Conservation (phyloP, 2,113 vertebrate genomes). For the Percopsis transmontana region DNA sequence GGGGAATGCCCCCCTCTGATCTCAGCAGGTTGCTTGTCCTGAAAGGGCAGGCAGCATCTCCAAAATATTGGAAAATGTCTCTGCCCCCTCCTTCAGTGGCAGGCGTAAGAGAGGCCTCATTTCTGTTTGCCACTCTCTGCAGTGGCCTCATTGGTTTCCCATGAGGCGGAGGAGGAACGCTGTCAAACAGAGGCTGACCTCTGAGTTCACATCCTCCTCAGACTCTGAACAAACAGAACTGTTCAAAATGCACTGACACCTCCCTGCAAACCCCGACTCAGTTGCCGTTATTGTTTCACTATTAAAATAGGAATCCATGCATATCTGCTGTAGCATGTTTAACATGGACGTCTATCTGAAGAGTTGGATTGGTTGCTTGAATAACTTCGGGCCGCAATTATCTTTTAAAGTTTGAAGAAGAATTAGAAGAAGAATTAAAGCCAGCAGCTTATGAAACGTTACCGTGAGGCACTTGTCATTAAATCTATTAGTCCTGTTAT, state of each 20-base stretch:
- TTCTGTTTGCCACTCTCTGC: constrained; percentile 28
- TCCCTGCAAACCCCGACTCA: not conserved
- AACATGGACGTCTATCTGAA: too few species aligned
- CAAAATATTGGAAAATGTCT: constrained; percentile 42
- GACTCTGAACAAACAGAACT: constrained; percentile 27
- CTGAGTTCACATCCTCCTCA: constrained; percentile 29
- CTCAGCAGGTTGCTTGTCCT: constrained; percentile 26
- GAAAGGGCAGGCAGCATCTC: constrained; percentile 33
- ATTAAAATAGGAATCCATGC: too few species aligned
- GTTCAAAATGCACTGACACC: not conserved
- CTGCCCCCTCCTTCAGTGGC: constrained; percentile 24
- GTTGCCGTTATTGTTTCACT: not conserved
- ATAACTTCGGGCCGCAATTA: too few species aligned
- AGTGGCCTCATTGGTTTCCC: constrained; percentile 48
- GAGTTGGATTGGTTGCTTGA: too few species aligned
- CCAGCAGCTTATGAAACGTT: not conserved
- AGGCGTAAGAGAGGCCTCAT: constrained; percentile 8
- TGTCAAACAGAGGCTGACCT: constrained; percentile 30
- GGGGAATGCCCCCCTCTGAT: constrained; percentile 17
- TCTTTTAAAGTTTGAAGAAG: too few species aligned
- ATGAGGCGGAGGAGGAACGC: constrained; percentile 20
- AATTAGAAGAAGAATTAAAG: not conserved
- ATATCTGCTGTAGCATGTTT: too few species aligned
- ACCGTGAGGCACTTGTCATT: not conserved
- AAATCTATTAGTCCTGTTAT: constrained; percentile 3